Conservation (phyloP, 92 coral and sea anemone genomes). For the Parazoanthus darwini region DNA sequence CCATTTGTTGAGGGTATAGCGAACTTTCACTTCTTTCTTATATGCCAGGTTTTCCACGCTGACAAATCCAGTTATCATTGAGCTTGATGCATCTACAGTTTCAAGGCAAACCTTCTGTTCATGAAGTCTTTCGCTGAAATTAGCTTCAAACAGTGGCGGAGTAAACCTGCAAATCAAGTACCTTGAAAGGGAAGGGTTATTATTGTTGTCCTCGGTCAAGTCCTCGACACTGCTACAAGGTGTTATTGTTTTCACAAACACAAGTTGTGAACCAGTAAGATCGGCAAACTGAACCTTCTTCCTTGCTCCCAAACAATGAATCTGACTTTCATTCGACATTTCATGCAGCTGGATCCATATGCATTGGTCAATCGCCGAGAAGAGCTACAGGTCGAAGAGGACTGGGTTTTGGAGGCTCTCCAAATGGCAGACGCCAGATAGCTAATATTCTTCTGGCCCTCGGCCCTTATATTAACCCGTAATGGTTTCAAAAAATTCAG, state of each 20-base stretch:
- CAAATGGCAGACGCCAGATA: too few species aligned
- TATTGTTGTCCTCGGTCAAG: background rate
- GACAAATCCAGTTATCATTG: slow-evolving; percentile 64
- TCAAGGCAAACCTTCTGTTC: slow-evolving; percentile 67
- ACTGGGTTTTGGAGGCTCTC: background rate
- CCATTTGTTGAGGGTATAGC: slow-evolving; percentile 77
- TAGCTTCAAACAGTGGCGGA: slow-evolving; percentile 3
- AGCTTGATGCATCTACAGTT: slow-evolving; percentile 61
- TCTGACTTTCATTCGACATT: slow-evolving; percentile 15
- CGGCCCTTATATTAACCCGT: background rate
- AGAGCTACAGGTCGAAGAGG: background rate
- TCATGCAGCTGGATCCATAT: background rate
- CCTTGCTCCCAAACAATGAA: background rate
- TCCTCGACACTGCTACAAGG: slow-evolving; percentile 17
- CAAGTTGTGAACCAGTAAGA: slow-evolving; percentile 18
- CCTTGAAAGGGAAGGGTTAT: slow-evolving; percentile 7
- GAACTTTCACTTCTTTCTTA: slow-evolving; percentile 72
- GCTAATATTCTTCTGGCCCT: background rate
- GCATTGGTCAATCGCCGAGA: background rate
- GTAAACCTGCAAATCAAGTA: slow-evolving; percentile 31
- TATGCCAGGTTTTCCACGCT: slow-evolving; percentile 75
- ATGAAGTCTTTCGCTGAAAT: slow-evolving; percentile 38
- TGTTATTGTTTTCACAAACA: slow-evolving; percentile 20
- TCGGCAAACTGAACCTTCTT: slow-evolving; percentile 28
- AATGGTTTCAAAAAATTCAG: background rate